These are phyloP conservation scores for Andrena flavipes DNA, from an alignment of 2,888 invertebrate species.

Conservation along the genomic window DNA sequence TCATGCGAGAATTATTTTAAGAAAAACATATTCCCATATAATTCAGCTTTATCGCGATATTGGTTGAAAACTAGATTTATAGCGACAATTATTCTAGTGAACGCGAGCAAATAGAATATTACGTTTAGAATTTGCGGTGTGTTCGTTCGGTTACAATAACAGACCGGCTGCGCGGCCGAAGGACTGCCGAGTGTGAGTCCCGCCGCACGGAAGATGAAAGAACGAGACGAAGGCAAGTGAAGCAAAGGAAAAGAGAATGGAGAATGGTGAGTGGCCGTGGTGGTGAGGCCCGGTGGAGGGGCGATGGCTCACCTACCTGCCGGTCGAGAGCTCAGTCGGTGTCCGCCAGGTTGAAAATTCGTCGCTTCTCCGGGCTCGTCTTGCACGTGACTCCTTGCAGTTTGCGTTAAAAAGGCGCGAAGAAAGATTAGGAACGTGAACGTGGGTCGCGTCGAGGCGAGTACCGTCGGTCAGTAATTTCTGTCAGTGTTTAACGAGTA, in stretches of 20 bases:
- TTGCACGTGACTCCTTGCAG: constrained; percentile 50
- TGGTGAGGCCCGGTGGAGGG: constrained; percentile 70
- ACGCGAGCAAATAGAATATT: neutral
- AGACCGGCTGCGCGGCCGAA: constrained; percentile 10
- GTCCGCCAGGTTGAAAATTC: constrained; percentile 83
- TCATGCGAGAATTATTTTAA: neutral
- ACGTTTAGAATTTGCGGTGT: constrained; percentile 3
- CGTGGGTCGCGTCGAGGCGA: neutral
- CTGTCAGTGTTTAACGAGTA: neutral
- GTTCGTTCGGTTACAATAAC: constrained; percentile 13
- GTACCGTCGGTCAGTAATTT: neutral
- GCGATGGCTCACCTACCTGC: constrained; percentile 81
- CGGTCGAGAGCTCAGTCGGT: constrained; percentile 81
- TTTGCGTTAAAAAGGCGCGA: constrained; percentile 37
- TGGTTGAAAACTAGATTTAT: neutral
- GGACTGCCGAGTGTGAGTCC: constrained; percentile 20
- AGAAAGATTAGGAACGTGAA: neutral
- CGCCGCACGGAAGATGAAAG: constrained; percentile 57
- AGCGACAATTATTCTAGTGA: neutral
- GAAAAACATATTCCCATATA: neutral
- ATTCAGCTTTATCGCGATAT: neutral
- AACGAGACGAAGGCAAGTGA: constrained; percentile 65
- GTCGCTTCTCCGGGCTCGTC: constrained; percentile 71
- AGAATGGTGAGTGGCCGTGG: constrained; percentile 73
- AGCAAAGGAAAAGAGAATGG: constrained; percentile 75